phyloP scores from a whole-genome alignment of 2,888 invertebrate species.

The Cryptocheilus praepositus region DNA sequence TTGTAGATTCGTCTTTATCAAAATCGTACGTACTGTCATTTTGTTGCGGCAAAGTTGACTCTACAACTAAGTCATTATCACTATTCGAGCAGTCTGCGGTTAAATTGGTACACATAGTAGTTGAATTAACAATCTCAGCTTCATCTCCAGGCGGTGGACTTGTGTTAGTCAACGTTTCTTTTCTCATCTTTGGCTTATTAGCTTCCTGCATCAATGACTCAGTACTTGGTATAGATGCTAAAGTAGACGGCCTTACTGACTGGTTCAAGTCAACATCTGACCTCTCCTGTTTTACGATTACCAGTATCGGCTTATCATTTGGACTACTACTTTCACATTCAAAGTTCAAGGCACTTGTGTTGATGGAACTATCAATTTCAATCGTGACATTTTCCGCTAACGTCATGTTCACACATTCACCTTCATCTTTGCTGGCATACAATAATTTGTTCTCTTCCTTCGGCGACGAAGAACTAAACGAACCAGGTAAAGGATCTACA shows the following conservation, averaged over 20 bases:
- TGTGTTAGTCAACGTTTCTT: slow-evolving; percentile 7
- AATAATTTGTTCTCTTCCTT: too few relatives aligned
- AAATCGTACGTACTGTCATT: too few relatives aligned
- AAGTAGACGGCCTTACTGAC: neutral
- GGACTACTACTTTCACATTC: neutral
- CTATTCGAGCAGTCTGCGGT: neutral
- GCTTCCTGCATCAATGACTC: slow-evolving; percentile 10
- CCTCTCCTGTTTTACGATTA: slow-evolving; percentile 45
- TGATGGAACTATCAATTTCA: too few relatives aligned
- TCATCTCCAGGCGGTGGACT: slow-evolving; percentile 45
- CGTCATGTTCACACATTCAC: too few relatives aligned
- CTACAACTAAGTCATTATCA: too few relatives aligned
- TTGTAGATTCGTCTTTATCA: too few relatives aligned
- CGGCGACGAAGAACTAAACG: too few relatives aligned
- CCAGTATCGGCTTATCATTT: slow-evolving; percentile 16
- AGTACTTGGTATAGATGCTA: neutral
- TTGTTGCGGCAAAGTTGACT: too few relatives aligned
- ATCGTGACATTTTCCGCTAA: too few relatives aligned
- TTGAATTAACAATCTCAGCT: slow-evolving; percentile 15
- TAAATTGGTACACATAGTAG: neutral
- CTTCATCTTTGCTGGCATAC: too few relatives aligned
- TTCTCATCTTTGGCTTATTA: slow-evolving; percentile 19
- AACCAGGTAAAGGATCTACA: too few relatives aligned
- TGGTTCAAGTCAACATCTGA: slow-evolving; percentile 1
- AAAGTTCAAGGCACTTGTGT: too few relatives aligned